Percentiles rank a stretch among this genome's conserved stretches.
phyloP scores from a whole-genome alignment of 2,113 vertebrate species.

The Macrotis lagotis region DNA sequence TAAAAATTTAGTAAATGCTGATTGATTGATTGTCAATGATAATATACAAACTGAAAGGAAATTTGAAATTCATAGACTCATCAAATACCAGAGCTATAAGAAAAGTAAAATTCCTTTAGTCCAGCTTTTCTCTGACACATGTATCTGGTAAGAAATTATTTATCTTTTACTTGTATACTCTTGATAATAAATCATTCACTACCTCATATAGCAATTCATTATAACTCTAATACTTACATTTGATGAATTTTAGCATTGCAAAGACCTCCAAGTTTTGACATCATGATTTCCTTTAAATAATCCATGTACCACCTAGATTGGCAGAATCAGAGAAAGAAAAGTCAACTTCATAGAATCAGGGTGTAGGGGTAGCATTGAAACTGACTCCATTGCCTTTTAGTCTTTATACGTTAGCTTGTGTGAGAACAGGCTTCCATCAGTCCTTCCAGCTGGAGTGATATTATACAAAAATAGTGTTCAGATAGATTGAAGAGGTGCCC shows the following conservation, averaged over 20 bases:
- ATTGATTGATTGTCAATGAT: neutral
- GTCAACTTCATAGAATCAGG: neutral
- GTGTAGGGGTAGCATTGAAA: neutral
- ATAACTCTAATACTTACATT: neutral
- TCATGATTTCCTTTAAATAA: neutral
- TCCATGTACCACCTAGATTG: neutral
- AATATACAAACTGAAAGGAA: neutral
- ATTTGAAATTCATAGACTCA: neutral
- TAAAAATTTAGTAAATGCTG: no score
- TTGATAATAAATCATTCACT: neutral
- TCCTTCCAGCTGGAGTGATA: no score
- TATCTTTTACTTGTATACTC: neutral
- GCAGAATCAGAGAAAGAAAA: neutral
- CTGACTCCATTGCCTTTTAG: neutral
- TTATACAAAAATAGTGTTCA: neutral
- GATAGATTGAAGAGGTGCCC: neutral
- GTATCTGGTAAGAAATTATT: neutral
- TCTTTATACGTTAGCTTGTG: neutral
- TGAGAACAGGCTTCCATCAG: neutral
- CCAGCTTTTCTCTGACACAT: neutral
- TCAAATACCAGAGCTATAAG: neutral
- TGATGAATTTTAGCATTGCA: neutral
- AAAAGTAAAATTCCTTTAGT: neutral
- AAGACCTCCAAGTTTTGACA: neutral
- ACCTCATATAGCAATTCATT: neutral